Conservation (phyloP, 2,888 invertebrate genomes). For the Drosophila mercatorum region DNA sequence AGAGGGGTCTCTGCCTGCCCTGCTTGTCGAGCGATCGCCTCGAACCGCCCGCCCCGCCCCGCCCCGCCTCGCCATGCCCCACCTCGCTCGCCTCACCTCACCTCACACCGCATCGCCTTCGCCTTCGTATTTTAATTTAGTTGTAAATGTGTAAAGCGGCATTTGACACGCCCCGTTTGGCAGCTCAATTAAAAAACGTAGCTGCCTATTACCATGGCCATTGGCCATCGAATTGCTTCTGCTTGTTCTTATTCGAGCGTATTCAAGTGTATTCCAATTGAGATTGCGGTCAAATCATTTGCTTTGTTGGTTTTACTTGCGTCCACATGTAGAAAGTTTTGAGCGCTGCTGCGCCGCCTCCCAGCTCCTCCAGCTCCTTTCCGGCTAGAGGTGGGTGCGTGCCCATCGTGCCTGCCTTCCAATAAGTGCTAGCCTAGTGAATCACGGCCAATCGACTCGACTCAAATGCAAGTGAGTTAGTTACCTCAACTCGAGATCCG, state of each 20-base stretch:
- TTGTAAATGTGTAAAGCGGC: constrained; percentile 83
- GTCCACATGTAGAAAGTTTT: constrained; percentile 50
- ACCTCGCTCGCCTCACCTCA: background rate
- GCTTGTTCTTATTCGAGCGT: constrained; percentile 22
- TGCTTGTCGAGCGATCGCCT: too few species aligned
- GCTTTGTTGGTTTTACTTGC: constrained; percentile 50
- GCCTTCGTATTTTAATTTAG: constrained; percentile 75
- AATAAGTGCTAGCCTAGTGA: background rate
- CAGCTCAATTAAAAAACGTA: constrained; percentile 83
- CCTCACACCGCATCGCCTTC: background rate
- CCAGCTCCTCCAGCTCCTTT: constrained; percentile 15
- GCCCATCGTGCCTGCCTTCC: background rate
- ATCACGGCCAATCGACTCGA: too few species aligned
- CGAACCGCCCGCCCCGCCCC: background rate
- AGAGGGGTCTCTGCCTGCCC: background rate
- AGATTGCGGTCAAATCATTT: constrained; percentile 58
- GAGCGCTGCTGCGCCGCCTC: constrained; percentile 4
- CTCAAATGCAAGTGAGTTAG: too few species aligned
- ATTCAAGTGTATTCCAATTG: constrained; percentile 46
- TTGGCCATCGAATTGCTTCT: constrained; percentile 50
- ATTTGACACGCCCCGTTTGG: constrained; percentile 82
- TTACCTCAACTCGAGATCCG: background rate
- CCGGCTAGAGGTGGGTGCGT: constrained; percentile 12
- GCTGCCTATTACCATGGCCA: constrained; percentile 69
- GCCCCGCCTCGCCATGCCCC: background rate